Evolutionary conservation across 2,113 vertebrate species (phyloP).

Genomic region (Sturnus vulgaris): DNA sequence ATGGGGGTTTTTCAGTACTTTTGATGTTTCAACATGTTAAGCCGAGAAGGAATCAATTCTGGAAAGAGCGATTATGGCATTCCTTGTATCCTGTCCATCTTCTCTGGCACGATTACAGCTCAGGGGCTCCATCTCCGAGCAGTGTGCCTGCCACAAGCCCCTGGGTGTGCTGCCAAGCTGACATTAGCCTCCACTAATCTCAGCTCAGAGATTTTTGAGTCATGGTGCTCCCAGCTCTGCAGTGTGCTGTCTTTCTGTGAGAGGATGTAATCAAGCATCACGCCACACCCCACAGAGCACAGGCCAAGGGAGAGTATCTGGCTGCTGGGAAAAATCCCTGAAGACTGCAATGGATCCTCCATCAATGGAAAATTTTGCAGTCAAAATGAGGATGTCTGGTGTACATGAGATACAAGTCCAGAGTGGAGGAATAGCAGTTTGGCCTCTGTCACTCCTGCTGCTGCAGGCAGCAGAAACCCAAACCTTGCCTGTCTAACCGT

Average conservation of each 20-base stretch:
- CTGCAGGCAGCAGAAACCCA: neutral
- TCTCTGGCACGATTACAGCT: neutral
- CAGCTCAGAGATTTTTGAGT: constrained; percentile 17
- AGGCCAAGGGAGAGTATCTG: neutral
- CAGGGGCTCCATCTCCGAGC: neutral
- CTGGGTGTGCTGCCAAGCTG: neutral
- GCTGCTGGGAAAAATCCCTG: neutral
- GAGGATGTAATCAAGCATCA: neutral
- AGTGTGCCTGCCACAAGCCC: neutral
- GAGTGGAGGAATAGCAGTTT: neutral
- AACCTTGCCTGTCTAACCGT: neutral
- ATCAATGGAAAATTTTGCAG: neutral
- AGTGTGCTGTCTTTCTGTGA: neutral
- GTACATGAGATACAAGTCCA: neutral
- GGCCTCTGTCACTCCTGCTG: neutral
- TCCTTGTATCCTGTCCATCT: neutral
- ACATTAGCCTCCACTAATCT: constrained; percentile 1
- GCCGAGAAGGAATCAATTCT: neutral
- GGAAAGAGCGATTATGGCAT: neutral
- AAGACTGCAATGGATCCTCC: neutral
- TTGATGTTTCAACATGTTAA: constrained; percentile 2
- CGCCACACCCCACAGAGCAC: neutral
- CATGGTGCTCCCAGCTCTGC: neutral
- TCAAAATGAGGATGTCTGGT: neutral
- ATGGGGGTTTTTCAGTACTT: neutral